Evolutionary conservation across 1,140 invertebrate genomes (phyloP), one percentile per base, ranked within the genome.

Genomic region (Pogonognathellus flavescens): DNA sequence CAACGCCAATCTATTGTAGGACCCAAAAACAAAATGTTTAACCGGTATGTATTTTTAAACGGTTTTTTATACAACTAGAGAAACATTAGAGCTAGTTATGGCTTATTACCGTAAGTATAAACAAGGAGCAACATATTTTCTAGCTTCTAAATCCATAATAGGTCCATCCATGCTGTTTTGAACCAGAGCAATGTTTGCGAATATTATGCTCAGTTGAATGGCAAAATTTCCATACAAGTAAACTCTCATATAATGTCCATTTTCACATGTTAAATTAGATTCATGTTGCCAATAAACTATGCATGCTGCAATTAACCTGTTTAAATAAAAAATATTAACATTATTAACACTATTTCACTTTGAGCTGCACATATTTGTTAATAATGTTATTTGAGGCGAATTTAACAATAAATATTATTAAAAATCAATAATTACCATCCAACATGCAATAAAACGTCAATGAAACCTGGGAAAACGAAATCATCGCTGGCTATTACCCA

Each of bases 1-100:
- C 57, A 97, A 90, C 62, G 94, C 89, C 87, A 95, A 91, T 90
- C 94, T 95, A n/a, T n/a, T n/a, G n/a, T n/a, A n/a, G n/a, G n/a
- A n/a, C n/a, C n/a, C 53, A 59, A 50, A 57, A 80, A 55, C 3
- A 10, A 53, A 83, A 41, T 9, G 5, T 9, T 20, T n/a, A 84
- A 70, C n/a, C n/a, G n/a, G n/a, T n/a, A n/a, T n/a, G n/a, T 41
- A 16, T 70, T n/a, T 55, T 8, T 55, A 18, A 20, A 80, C 1
- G 18, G 8, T 80, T 52, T 14, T 2, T 76, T 31, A 0, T 10
- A 1, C 16, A 76, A 49, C 53, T 60, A 20, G 59, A 7, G 8
- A 60, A 16, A 31, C 14, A 49, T 22, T 55, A 25, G 20, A 83
- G n/a, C 10, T 16, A 25, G n/a, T 18, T n/a, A n/a, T n/a, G n/a